These are phyloP conservation scores for Ethmia dodecea DNA, from an alignment of 2,888 invertebrate species.

Conservation along the genomic window DNA sequence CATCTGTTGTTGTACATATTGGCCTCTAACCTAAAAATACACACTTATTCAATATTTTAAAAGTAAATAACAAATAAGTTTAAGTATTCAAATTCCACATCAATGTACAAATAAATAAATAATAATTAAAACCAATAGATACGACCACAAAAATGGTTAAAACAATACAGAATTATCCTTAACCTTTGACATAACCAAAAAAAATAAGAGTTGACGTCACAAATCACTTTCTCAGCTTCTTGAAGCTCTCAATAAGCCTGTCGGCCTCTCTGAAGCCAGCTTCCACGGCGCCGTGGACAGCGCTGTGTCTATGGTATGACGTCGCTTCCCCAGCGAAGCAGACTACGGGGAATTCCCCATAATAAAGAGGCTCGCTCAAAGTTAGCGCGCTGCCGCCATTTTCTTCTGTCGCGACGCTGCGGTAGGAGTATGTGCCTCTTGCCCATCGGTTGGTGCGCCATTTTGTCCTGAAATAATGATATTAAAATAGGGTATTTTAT, in stretches of 20 bases:
- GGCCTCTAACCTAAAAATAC: no score
- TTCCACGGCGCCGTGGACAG: slow-evolving; percentile 86
- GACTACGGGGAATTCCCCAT: slow-evolving; percentile 61
- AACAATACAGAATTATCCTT: no score
- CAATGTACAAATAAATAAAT: no score
- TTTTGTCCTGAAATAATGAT: slow-evolving; percentile 63
- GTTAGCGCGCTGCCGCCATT: slow-evolving; percentile 69
- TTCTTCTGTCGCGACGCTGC: slow-evolving; percentile 75
- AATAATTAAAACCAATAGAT: no score
- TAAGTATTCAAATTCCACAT: no score
- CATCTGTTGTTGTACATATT: no score
- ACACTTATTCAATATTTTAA: no score
- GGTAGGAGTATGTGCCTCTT: slow-evolving; percentile 81
- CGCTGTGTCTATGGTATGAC: slow-evolving; percentile 79
- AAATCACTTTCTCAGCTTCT: slow-evolving; percentile 15
- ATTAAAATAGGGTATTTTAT: not conserved
- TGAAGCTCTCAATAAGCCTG: slow-evolving; percentile 60
- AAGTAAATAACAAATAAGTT: no score
- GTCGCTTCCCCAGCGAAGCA: slow-evolving; percentile 85
- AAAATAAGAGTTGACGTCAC: no score
- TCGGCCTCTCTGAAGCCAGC: slow-evolving; percentile 86
- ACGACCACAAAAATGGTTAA: no score
- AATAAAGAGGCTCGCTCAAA: slow-evolving; percentile 74
- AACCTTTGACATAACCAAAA: no score
- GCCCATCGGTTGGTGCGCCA: slow-evolving; percentile 81